These are phyloP conservation scores for Ceyx margarethae DNA, from an alignment of 2,113 vertebrate genomes.

Conservation along the genomic window DNA sequence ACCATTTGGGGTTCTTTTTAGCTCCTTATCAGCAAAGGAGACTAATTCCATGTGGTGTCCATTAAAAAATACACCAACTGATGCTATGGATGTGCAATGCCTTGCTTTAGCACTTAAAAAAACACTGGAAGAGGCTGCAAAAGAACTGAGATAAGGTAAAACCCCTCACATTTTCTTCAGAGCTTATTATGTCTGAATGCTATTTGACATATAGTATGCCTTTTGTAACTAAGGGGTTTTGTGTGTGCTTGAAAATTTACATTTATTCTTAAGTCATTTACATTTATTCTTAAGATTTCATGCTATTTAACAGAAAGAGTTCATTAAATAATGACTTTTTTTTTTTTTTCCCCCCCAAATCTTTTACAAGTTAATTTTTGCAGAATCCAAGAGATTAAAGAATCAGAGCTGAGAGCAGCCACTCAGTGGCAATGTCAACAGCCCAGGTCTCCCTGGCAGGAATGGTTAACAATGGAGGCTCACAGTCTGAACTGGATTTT, in stretches of 20 bases:
- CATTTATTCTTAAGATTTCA: slow-evolving; percentile 1
- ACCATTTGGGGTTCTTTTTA: not conserved
- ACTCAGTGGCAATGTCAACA: not conserved
- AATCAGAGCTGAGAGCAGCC: not conserved
- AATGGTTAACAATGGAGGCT: not conserved
- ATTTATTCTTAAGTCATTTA: not conserved
- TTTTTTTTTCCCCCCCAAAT: not conserved
- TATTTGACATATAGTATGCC: not conserved
- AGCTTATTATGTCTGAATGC: not conserved
- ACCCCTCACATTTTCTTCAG: not conserved
- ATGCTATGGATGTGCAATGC: not conserved
- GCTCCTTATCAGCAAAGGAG: not conserved
- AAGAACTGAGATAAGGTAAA: not conserved
- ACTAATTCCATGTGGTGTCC: not conserved
- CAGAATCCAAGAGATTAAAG: not conserved
- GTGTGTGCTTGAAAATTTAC: not conserved
- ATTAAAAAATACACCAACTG: not conserved
- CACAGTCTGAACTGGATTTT: not conserved
- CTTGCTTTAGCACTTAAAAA: not conserved
- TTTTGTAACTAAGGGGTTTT: not conserved
- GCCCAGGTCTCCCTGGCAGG: not conserved
- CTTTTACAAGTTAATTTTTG: not conserved
- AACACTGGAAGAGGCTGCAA: not conserved
- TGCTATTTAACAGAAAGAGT: not conserved
- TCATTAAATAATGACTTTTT: not conserved